These are phyloP conservation scores for Agonopterix arenella DNA, from an alignment of 2,888 invertebrate genomes.

Conservation along the genomic window DNA sequence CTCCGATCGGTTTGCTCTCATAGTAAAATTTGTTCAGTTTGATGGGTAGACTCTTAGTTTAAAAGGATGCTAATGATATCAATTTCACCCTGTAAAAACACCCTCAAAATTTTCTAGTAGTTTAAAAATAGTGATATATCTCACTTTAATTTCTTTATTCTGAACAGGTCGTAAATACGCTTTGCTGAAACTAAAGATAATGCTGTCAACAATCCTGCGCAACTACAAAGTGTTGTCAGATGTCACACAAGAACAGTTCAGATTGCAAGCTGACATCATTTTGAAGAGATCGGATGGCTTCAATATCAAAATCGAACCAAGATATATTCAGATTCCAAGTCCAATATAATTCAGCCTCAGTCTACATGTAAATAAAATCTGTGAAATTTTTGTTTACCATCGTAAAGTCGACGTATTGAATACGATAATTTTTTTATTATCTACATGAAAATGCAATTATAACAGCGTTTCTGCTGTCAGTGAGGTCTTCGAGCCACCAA, in stretches of 20 bases:
- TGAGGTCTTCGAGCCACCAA: no score
- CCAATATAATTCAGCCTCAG: neutral
- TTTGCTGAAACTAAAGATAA: slow-evolving; percentile 85
- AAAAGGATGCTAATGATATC: no score
- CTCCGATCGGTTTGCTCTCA: no score
- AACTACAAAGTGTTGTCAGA: slow-evolving; percentile 81
- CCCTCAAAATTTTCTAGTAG: no score
- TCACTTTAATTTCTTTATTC: neutral
- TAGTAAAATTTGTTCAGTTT: no score
- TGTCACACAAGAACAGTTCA: slow-evolving; percentile 80
- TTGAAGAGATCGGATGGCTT: slow-evolving; percentile 85
- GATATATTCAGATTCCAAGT: slow-evolving; percentile 53
- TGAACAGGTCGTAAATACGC: slow-evolving; percentile 84
- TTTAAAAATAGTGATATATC: no score
- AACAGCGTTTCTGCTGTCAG: no score
- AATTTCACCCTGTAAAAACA: no score
- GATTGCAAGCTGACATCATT: slow-evolving; percentile 84
- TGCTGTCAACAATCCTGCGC: slow-evolving; percentile 83
- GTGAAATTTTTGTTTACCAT: no score
- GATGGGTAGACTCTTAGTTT: no score
- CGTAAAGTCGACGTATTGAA: neutral
- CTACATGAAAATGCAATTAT: no score
- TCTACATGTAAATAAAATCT: no score
- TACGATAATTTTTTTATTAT: neutral
- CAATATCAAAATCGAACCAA: slow-evolving; percentile 80